phyloP scores from a whole-genome alignment of 2,113 vertebrate genomes.

The Paradoxurus hermaphroditus region DNA sequence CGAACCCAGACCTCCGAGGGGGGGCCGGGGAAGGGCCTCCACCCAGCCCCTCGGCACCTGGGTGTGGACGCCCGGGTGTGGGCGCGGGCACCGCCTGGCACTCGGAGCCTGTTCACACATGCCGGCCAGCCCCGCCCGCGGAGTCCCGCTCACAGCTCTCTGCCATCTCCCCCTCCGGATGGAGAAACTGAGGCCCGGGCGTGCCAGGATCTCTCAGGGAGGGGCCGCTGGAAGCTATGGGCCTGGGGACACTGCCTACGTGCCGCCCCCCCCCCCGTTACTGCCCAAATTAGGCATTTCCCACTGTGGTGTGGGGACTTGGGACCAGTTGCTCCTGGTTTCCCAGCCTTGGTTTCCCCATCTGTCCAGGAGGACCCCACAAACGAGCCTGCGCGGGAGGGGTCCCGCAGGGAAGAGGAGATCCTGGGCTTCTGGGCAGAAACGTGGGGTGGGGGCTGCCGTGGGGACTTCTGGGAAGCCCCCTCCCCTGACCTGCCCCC shows the following conservation, averaged over 20 bases:
- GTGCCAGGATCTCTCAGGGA: neutral
- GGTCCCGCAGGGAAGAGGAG: neutral
- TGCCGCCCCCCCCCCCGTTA: rapidly evolving
- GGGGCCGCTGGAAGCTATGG: neutral
- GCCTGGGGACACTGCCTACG: neutral
- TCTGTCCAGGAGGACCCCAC: neutral
- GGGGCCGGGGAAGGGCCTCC: neutral
- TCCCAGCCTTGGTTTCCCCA: neutral
- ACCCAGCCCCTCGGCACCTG: slow-evolving; percentile 2
- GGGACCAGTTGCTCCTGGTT: neutral
- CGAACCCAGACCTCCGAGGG: neutral
- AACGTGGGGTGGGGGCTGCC: neutral
- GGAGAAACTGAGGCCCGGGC: slow-evolving; percentile 26
- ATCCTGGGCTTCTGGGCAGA: neutral
- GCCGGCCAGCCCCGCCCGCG: neutral
- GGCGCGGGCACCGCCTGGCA: neutral
- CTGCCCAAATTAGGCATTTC: neutral
- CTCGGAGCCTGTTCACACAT: neutral
- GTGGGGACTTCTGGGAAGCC: neutral
- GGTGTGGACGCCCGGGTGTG: neutral
- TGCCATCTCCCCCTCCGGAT: neutral
- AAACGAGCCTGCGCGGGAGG: neutral
- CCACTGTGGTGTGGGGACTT: neutral
- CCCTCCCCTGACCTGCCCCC: neutral
- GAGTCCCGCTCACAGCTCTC: rapidly evolving